phyloP scores from a whole-genome alignment of 2,888 invertebrate genomes.

The Timema cristinae region DNA sequence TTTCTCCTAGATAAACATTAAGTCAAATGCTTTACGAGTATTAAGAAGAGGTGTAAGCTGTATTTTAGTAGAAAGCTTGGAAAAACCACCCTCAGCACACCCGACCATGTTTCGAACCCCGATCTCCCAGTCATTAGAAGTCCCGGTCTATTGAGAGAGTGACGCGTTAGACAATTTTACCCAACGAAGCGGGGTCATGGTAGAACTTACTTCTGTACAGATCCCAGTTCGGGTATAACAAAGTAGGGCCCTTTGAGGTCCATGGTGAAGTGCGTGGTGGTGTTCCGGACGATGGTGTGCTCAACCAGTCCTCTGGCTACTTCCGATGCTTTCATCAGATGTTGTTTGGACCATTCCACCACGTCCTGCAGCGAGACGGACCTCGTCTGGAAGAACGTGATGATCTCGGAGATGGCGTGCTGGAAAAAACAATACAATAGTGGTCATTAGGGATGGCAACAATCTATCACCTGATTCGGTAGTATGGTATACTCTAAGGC shows the following conservation, averaged over 20 bases:
- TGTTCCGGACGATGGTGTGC: constrained; percentile 52
- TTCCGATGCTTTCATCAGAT: constrained; percentile 42
- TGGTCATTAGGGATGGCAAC: neutral
- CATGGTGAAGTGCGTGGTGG: constrained; percentile 64
- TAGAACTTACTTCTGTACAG: constrained; percentile 57
- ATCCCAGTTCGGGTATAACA: constrained; percentile 70
- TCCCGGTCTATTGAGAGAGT: no score
- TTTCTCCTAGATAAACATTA: no score
- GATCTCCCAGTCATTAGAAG: no score
- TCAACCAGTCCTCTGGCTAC: constrained; percentile 48
- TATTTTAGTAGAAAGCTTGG: no score
- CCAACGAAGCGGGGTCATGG: neutral
- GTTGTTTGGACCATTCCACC: constrained; percentile 40
- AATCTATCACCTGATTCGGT: neutral
- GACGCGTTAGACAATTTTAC: no score
- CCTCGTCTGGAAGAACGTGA: constrained; percentile 62
- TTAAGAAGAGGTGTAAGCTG: no score
- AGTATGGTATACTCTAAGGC: neutral
- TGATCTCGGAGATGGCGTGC: constrained; percentile 68
- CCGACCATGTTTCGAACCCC: no score
- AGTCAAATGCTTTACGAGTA: no score
- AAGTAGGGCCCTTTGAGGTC: constrained; percentile 73
- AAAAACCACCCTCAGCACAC: no score
- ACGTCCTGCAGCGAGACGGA: constrained; percentile 50
- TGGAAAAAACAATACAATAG: constrained; percentile 43